phyloP scores from a whole-genome alignment of 2,888 invertebrate species.

The Minunthozetes semirufus region DNA sequence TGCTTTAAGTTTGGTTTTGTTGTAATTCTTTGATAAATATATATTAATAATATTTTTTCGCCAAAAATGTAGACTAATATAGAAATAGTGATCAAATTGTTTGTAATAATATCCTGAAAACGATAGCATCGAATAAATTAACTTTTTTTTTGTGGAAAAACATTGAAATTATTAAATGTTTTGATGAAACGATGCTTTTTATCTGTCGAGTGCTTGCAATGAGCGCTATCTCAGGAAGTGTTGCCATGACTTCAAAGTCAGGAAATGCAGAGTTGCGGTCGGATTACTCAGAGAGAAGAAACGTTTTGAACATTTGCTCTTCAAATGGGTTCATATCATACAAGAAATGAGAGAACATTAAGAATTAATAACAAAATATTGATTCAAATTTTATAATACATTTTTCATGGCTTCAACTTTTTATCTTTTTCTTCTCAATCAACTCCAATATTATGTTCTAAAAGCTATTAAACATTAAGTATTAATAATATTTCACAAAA shows the following conservation, averaged over 20 bases:
- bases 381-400: neutral
- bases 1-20: too few relatives aligned
- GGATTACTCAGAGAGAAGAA: constrained; percentile 12
- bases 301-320: neutral
- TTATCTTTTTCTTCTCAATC: neutral
- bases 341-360: neutral
- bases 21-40: too few relatives aligned
- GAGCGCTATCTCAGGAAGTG: constrained; percentile 29
- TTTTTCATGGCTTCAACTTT: neutral
- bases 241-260: constrained; percentile 15
- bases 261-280: constrained; percentile 18
- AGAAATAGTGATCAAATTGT: too few relatives aligned
- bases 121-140: too few relatives aligned
- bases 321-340: neutral
- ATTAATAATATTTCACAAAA: neutral
- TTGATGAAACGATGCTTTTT: constrained; percentile 11
- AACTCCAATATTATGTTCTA: neutral
- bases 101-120: too few relatives aligned
- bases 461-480: neutral
- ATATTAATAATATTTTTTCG: too few relatives aligned
- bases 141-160: neutral
- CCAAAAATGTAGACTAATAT: too few relatives aligned
- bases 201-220: neutral
- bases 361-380: constrained; percentile 12
- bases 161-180: constrained; percentile 3